Conservation (phyloP, 2,113 vertebrate genomes). For the Dermatemys mawii region DNA sequence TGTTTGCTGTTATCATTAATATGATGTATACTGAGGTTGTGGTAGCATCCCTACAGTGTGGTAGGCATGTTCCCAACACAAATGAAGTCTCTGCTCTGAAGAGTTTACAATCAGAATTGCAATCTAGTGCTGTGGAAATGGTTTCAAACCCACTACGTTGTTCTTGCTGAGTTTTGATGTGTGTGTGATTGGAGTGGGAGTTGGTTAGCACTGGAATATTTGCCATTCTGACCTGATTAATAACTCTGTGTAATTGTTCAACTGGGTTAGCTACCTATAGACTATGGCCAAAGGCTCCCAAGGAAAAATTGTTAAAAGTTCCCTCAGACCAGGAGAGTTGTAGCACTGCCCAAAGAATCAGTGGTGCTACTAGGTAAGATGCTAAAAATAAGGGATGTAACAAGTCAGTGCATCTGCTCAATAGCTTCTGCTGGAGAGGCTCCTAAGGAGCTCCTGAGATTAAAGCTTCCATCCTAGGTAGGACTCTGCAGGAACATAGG, state of each 20-base stretch:
- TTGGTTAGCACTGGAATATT: background rate
- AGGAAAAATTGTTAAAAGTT: no score
- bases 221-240: background rate
- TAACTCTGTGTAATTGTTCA: background rate
- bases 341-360: no score
- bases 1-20: background rate
- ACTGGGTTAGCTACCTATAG: background rate
- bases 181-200: background rate
- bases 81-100: background rate
- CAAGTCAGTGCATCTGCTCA: no score
- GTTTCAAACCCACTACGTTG: background rate
- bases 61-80: background rate
- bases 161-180: background rate
- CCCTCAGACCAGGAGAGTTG: no score
- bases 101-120: background rate
- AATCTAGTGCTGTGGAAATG: background rate
- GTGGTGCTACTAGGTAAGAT: no score
- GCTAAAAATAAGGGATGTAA: no score
- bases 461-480: background rate
- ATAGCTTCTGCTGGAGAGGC: no score
- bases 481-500: background rate
- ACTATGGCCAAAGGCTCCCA: background rate
- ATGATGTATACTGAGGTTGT: background rate
- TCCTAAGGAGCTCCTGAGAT: no score
- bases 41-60: rapidly evolving